A percentile compares a stretch with the other conserved stretches of the same genome.
phyloP scores from a whole-genome alignment of 2,113 vertebrate genomes.

The Sterrhoptilus dennistouni region DNA sequence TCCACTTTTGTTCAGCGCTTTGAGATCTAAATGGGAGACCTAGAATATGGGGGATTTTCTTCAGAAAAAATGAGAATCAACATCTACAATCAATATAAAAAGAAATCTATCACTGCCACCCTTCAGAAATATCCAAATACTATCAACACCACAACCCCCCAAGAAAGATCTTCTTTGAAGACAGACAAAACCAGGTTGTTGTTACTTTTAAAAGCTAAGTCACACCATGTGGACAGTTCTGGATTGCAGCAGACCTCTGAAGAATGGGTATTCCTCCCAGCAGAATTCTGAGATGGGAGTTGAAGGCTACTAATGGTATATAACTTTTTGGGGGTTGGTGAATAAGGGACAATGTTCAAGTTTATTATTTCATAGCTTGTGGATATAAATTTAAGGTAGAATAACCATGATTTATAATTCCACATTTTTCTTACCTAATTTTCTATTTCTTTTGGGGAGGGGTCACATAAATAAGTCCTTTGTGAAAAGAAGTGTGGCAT shows the following conservation, averaged over 20 bases:
- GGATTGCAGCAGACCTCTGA: background rate
- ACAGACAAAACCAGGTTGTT: background rate
- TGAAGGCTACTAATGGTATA: background rate
- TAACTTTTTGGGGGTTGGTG: background rate
- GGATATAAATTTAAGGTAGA: background rate
- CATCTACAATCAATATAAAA: background rate
- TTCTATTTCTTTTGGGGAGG: background rate
- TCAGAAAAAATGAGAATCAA: background rate
- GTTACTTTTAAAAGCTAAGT: background rate
- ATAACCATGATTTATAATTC: background rate
- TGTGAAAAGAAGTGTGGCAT: background rate
- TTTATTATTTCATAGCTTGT: background rate
- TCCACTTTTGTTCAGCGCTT: background rate
- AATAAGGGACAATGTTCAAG: background rate
- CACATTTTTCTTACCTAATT: background rate
- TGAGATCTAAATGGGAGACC: background rate
- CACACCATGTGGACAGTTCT: background rate
- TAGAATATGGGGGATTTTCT: background rate
- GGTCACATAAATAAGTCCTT: background rate
- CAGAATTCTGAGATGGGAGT: background rate
- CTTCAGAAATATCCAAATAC: background rate
- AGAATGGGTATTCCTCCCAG: background rate
- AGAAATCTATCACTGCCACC: background rate
- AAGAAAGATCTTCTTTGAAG: fast-evolving
- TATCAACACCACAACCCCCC: background rate